A percentile compares a stretch with the other conserved stretches of the same genome.
These are phyloP conservation scores for Xenopus borealis DNA, from an alignment of 2,113 vertebrate species.

Conservation along the genomic window DNA sequence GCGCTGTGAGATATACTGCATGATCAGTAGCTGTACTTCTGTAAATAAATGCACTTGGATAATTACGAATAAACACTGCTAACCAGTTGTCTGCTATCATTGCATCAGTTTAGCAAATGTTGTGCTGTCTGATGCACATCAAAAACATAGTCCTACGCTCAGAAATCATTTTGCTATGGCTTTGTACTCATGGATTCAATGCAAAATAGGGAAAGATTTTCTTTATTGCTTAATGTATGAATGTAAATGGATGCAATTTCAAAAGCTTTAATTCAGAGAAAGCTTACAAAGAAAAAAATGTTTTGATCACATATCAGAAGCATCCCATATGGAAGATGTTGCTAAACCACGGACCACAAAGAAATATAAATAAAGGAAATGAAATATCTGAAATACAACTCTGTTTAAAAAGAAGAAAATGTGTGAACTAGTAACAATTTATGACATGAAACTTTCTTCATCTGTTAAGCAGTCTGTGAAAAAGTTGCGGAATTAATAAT, in stretches of 20 bases:
- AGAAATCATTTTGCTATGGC: conserved; percentile 11
- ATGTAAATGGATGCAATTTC: conserved; percentile 29
- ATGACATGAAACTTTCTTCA: too few species aligned
- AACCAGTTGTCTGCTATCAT: background rate
- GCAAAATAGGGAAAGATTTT: conserved; percentile 14
- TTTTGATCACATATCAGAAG: conserved; percentile 39
- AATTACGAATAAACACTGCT: too few species aligned
- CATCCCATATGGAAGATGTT: conserved; percentile 29
- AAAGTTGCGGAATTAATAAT: too few species aligned
- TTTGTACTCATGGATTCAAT: conserved; percentile 39
- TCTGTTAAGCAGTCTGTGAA: too few species aligned
- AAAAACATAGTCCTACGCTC: conserved; percentile 19
- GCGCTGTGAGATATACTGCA: too few species aligned
- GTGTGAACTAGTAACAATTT: too few species aligned
- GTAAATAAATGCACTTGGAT: too few species aligned
- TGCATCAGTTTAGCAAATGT: conserved; percentile 24
- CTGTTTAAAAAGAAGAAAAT: background rate
- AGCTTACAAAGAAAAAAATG: conserved; percentile 13
- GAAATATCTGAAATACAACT: background rate
- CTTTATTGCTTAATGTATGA: conserved; percentile 29
- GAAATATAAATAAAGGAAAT: background rate
- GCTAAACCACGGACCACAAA: conserved; percentile 5
- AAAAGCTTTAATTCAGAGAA: conserved; percentile 9
- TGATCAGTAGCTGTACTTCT: too few species aligned
- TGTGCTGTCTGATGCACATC: conserved; percentile 29